These are phyloP conservation scores for Halichoeres trimaculatus DNA, from an alignment of 2,113 vertebrate genomes.

Conservation along the genomic window DNA sequence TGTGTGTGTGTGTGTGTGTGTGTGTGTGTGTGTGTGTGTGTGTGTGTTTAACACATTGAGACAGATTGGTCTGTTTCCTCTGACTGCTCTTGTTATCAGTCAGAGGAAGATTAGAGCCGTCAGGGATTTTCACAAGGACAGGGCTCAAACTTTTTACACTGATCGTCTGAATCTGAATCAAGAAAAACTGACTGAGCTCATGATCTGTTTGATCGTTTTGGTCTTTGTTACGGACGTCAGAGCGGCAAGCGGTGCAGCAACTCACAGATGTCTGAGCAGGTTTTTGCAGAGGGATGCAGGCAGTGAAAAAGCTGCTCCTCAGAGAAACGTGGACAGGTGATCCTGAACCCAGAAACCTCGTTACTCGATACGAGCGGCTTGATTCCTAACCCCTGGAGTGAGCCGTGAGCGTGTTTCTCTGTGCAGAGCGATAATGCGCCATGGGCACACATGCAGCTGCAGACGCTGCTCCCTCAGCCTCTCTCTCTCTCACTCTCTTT, in stretches of 20 bases:
- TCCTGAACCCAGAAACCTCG: too few species aligned
- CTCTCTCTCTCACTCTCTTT: neutral
- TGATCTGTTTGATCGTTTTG: too few species aligned
- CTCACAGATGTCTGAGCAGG: too few species aligned
- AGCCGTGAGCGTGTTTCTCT: too few species aligned
- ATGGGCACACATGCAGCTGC: slow-evolving; percentile 42
- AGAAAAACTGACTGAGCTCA: too few species aligned
- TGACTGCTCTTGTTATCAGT: neutral
- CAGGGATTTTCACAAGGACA: neutral
- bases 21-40: slow-evolving; percentile 25
- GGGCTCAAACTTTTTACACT: neutral
- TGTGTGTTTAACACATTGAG: slow-evolving; percentile 9
- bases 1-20: neutral
- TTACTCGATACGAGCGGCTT: too few species aligned
- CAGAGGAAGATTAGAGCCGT: neutral
- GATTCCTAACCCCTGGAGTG: too few species aligned
- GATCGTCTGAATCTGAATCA: neutral
- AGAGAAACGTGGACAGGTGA: too few species aligned
- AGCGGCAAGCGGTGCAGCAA: too few species aligned
- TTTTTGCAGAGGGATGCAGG: too few species aligned
- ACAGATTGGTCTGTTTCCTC: neutral
- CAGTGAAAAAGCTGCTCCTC: too few species aligned
- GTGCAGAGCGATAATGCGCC: neutral
- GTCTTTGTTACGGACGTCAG: too few species aligned
- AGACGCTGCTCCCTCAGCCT: neutral